Base-by-base conservation (phyloP, 2,888 invertebrate species). In the Chaitophorus viminalis region DNA sequence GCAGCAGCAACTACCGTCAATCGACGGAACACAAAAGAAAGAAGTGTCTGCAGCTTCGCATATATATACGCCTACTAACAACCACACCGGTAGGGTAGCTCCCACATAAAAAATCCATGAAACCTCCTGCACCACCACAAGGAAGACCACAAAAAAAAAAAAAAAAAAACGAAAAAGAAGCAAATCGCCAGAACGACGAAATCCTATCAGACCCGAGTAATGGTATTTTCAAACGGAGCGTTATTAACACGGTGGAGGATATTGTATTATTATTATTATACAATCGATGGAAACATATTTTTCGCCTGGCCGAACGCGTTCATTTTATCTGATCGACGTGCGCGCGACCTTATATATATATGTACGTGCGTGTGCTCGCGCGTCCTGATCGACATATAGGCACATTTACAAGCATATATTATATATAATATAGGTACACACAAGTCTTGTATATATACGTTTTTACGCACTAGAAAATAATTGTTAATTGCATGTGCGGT, bases 161-260 rank as follows among this genome's bases (percentile, higher is more conserved):
- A 60, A 52, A 68, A 74, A 72, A 74, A 74, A 39, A 60, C 11
- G 33, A 60, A 84, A 75, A 82, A 68, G n/a, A 75, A 84, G 36
- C 75, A 39, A 75, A 84, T 65, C 75, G 65, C 60, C 84, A 39
- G 84, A 75, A 84, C 76, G 65, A 84, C 39, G 84, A 76, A 76
- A 84, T 84, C 84, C 84, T 39, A 76, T 84, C 75, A 76, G 68
- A 83, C 77, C 72, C 11, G 75, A 39, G 84, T 84, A 84, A 84
- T 84, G 46, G 84, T 84, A 46, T 84, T 84, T 84, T 84, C 84
- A 76, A 84, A 84, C 84, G 65, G 75, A 84, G 83, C 83, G 83
- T 84, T 84, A 84, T 76, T 84, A 84, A 84, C 83, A 60, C 39
- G 36, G 25, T 11, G 52, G 25, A 75, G 54, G 46, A 39, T 84